Evolutionary conservation across 2,888 invertebrate genomes (phyloP), one percentile per base, ranked within the genome.

Genomic region (Tethea ocularis): DNA sequence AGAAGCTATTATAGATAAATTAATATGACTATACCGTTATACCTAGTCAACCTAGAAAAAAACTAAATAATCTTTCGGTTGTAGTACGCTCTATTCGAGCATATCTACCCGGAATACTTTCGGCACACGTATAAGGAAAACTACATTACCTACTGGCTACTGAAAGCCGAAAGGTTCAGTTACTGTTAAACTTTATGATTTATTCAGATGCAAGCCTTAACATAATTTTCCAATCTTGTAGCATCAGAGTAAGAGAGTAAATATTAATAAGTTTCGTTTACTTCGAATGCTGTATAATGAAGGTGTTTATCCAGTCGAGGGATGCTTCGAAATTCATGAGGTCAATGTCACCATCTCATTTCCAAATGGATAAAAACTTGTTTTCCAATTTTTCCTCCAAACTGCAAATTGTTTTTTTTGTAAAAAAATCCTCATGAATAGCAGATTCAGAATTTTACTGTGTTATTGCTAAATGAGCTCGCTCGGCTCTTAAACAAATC

Each of bases 261-360:
- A 67, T 69, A 75, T 69, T 68, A 63, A 72, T 69, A 54, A 57
- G 68, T n/a, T 57, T 52, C 52, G 62, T 66, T 65, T 58, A 56
- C 56, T 51, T 36, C 53, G 59, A 64, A 57, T 71, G 61, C 68
- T 71, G 72, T 72, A 76, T 76, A 66, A 67, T 66, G 58, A 68
- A 60, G 65, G 53, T 75, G 69, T 75, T 72, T 72, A 73, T 71
- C 69, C 61, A 67, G 63, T n/a, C 51, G 52, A 11, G 65, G 58
- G 59, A n/a, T 69, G 59, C 60, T 74, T 69, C 64, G 67, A 71
- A 69, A 78, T 82, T 79, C 76, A 77, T 78, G 71, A 80, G 77
- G 74, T 78, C 76, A 81, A 75, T 78, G 82, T 69, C 74, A 58
- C 70, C 66, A 58, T 63, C n/a, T 38, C 38, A 38, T 20, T 36